A percentile compares a stretch with the other conserved stretches of the same genome.
These are phyloP conservation scores for Hoplias malabaricus DNA, from an alignment of 2,113 vertebrate genomes.

Conservation along the genomic window DNA sequence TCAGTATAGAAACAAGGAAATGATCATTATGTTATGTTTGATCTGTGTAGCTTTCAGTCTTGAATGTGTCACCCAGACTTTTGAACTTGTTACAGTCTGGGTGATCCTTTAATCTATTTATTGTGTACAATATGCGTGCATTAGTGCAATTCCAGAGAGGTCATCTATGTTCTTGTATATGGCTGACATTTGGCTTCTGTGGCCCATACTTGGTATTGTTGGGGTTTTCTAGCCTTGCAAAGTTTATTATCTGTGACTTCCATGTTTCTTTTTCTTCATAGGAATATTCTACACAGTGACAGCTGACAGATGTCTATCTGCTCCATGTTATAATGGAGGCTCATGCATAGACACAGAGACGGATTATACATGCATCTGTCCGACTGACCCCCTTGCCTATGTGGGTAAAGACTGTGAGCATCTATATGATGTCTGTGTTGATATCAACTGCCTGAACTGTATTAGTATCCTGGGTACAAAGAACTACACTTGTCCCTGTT, in stretches of 20 bases:
- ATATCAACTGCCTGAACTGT: constrained; percentile 66
- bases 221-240: too few relatives aligned
- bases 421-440: constrained; percentile 73
- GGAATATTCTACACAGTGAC: constrained; percentile 70
- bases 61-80: too few relatives aligned
- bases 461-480: constrained; percentile 54
- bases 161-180: too few relatives aligned
- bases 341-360: constrained; percentile 69
- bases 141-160: too few relatives aligned
- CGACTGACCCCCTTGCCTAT: constrained; percentile 64
- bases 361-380: constrained; percentile 78
- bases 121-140: too few relatives aligned
- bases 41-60: too few relatives aligned
- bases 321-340: constrained; percentile 79
- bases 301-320: constrained; percentile 72
- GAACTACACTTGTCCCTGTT: constrained; percentile 74
- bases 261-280: constrained; percentile 34
- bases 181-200: too few relatives aligned
- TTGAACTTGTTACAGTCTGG: too few relatives aligned
- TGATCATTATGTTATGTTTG: too few relatives aligned
- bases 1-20: too few relatives aligned
- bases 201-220: too few relatives aligned
- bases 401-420: constrained; percentile 73
- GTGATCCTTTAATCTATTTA: too few relatives aligned
- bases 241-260: neutral